These are phyloP conservation scores for Arvicanthis niloticus DNA, from an alignment of 2,113 vertebrate species.

Conservation along the genomic window DNA sequence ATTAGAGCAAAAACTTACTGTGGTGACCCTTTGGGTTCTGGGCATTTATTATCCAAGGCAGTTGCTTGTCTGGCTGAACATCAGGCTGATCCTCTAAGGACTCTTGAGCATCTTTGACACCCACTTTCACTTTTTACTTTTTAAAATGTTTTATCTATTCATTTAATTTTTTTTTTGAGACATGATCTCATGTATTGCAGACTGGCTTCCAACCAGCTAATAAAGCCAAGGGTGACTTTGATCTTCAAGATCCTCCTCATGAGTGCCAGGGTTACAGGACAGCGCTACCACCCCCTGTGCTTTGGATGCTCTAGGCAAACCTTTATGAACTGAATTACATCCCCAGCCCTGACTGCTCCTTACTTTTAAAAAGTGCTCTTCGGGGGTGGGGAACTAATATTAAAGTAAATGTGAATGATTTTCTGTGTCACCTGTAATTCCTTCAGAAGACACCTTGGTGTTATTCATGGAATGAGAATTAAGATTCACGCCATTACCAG, in stretches of 20 bases:
- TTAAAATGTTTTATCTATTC: too few species aligned
- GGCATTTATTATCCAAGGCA: not conserved
- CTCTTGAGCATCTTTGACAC: not conserved
- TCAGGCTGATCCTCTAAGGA: not conserved
- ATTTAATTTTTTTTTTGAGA: not conserved
- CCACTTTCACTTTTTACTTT: not conserved
- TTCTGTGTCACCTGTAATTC: not conserved
- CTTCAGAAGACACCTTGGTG: not conserved
- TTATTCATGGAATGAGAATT: not conserved
- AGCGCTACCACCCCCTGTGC: too few species aligned
- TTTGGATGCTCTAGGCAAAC: not conserved
- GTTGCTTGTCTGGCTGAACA: not conserved
- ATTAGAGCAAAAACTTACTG: not conserved
- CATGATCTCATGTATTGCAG: not conserved
- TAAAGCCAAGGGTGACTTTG: not conserved
- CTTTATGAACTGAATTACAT: not conserved
- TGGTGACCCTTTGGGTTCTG: not conserved
- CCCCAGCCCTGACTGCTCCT: not conserved
- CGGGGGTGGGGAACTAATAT: not conserved
- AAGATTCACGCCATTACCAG: not conserved
- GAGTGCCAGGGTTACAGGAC: not conserved
- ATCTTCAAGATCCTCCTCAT: not conserved
- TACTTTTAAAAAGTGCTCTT: not conserved
- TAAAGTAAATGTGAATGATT: constrained; percentile 7
- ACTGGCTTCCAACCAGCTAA: not conserved